Evolutionary conservation across 2,888 invertebrate species (phyloP).

Genomic region (Cheiracanthium punctorium): DNA sequence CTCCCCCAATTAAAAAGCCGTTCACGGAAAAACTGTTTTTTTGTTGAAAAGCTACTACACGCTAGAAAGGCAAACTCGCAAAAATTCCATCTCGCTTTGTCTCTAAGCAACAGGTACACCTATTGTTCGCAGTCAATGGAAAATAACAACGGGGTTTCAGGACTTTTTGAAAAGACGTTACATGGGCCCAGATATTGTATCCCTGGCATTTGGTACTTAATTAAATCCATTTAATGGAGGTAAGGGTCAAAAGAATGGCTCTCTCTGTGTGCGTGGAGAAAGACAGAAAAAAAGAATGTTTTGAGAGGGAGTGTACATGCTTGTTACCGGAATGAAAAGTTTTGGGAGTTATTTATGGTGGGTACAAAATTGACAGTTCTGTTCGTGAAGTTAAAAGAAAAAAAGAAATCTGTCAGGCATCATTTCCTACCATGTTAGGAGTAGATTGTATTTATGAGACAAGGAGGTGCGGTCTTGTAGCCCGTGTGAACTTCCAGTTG

Average conservation of each 20-base stretch:
- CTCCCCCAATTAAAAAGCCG: conserved; percentile 32
- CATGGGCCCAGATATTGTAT: conserved; percentile 3
- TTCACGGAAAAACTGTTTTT: conserved; percentile 25
- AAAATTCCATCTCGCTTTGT: conserved; percentile 40
- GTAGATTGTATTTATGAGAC: too few relatives aligned
- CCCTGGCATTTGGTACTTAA: conserved; percentile 42
- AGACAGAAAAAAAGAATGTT: not conserved
- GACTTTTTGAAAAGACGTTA: conserved; percentile 18
- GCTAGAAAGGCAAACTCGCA: conserved; percentile 11
- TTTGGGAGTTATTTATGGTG: not conserved
- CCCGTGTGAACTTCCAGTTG: too few relatives aligned
- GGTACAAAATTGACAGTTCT: not conserved
- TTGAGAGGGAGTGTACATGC: not conserved
- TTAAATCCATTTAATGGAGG: conserved; percentile 46
- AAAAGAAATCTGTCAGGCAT: not conserved
- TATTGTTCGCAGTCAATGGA: conserved; percentile 18
- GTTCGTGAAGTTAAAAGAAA: not conserved
- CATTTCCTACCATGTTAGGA: not conserved
- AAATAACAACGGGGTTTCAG: conserved; percentile 12
- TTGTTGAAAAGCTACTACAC: conserved; percentile 1
- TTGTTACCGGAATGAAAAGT: not conserved
- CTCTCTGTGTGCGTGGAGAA: not conserved
- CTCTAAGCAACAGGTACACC: conserved; percentile 28
- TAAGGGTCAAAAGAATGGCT: not conserved
- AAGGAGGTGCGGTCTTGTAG: too few relatives aligned